Base-by-base conservation (phyloP, 2,113 vertebrate species). In the Lampris megalopsis region DNA sequence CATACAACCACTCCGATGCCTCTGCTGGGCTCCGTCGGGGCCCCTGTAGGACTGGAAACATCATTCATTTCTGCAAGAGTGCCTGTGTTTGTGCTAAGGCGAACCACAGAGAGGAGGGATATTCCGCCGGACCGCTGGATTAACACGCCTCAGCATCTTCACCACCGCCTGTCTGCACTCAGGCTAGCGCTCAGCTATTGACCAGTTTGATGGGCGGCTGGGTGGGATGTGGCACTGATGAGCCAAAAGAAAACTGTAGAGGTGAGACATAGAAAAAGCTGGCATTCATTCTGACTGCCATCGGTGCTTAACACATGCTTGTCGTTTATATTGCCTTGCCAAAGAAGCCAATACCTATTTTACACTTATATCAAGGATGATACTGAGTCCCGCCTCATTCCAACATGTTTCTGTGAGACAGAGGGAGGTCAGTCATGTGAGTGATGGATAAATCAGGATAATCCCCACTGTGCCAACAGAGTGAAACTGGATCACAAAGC, bases 1-100 rank as follows among this genome's bases (percentile, higher is more conserved):
- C 73, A 24, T 75, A 36, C 79, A 80, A 59, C 72, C 80, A 80
- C 88, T 88, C 82, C 37, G 71, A 79, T 64, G 83, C 77, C 69
- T 86, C 82, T 77, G 84, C 62, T 49, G 83, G 77, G 72, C 87
- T 91, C 80, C 76, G 67, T 73, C 73, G 74, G 68, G 69, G 83
- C 74, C 5, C 13, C 77, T 50, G 83, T 62, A 42, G 54, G 72
- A 57, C 74, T 73, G 81, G 77, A 90, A 75, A 87, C 88, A 65
- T 82, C 82, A 63, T 48, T 42, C 83, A 84, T 87, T 83, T 90
- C 56, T 60, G 49, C 53, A 64, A 82, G 83, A 79, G 79, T 4
- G 79, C 60, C 61, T 86, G 86, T 81, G 87, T 85, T 80, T 79
- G 85, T 63, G 83, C 83, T 64, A 36, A 79, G 67, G 72, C 38